These are phyloP conservation scores for Cydia splendana DNA, from an alignment of 1,140 invertebrate genomes.

Conservation along the genomic window DNA sequence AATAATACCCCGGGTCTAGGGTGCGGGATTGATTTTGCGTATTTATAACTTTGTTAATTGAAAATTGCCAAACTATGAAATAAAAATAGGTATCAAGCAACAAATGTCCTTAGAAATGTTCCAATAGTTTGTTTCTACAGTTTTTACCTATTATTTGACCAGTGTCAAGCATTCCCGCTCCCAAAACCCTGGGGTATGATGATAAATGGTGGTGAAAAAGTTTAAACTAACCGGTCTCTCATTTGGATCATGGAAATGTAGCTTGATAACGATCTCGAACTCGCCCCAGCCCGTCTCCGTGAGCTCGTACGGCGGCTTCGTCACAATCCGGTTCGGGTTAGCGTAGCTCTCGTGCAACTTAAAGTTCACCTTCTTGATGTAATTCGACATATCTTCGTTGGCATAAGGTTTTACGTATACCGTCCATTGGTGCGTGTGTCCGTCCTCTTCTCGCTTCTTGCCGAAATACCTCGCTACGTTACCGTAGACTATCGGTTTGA, in stretches of 20 bases:
- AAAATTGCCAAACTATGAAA: too few species aligned
- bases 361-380: slow-evolving; percentile 98
- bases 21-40: too few species aligned
- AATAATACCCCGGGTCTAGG: too few species aligned
- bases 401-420: slow-evolving; percentile 97
- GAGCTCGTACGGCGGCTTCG: slow-evolving; percentile 98
- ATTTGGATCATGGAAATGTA: slow-evolving; percentile 98
- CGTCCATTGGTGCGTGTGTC: slow-evolving; percentile 99
- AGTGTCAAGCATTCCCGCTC: too few species aligned
- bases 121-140: too few species aligned
- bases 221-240: slow-evolving; percentile 91
- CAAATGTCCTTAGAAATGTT: too few species aligned
- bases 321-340: slow-evolving; percentile 95
- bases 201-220: not conserved
- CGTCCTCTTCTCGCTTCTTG: slow-evolving; percentile 98
- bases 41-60: too few species aligned
- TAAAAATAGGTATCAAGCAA: too few species aligned
- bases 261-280: slow-evolving; percentile 99
- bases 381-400: slow-evolving; percentile 96
- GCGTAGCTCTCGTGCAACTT: slow-evolving; percentile 99
- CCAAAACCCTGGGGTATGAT: too few species aligned
- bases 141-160: too few species aligned
- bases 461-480: slow-evolving; percentile 98
- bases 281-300: slow-evolving; percentile 99
- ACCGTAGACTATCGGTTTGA: slow-evolving; percentile 98